A percentile compares a stretch with the other conserved stretches of the same genome.
Conservation (phyloP, 2,797 vertebrate genomes). For the Lithobates pipiens region DNA sequence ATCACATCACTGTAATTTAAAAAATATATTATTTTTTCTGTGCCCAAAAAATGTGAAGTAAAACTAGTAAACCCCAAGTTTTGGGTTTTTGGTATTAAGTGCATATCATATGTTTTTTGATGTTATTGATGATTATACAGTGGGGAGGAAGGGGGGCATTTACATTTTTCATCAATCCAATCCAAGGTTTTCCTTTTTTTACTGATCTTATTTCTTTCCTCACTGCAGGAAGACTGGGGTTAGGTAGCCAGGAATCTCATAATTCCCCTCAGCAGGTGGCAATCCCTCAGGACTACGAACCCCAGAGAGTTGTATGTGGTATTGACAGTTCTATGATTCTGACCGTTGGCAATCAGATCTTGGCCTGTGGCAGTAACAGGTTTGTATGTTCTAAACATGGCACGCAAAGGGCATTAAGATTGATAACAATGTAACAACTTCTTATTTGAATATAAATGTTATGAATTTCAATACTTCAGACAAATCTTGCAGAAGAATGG, state of each 20-base stretch:
- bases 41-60: neutral
- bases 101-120: neutral
- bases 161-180: neutral
- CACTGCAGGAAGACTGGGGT: constrained; percentile 88
- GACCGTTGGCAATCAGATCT: constrained; percentile 82
- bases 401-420: neutral
- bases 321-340: constrained; percentile 96
- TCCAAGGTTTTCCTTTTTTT: neutral
- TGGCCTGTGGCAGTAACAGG: constrained; percentile 98
- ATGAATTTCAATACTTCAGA: too few species aligned
- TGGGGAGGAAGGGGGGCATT: too few species aligned
- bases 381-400: constrained; percentile 64
- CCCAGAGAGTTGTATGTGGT: constrained; percentile 89
- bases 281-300: constrained; percentile 84
- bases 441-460: neutral
- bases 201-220: neutral
- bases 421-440: neutral
- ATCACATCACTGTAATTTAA: too few species aligned
- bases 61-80: neutral
- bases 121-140: too few species aligned
- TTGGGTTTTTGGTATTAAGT: neutral
- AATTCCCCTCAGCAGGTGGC: constrained; percentile 90
- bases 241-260: constrained; percentile 89
- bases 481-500: too few species aligned
- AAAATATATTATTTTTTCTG: too few species aligned